Evolutionary conservation across 2,888 invertebrate species (phyloP), one percentile per base, ranked within the genome.

Genomic region (Venusia cambrica): DNA sequence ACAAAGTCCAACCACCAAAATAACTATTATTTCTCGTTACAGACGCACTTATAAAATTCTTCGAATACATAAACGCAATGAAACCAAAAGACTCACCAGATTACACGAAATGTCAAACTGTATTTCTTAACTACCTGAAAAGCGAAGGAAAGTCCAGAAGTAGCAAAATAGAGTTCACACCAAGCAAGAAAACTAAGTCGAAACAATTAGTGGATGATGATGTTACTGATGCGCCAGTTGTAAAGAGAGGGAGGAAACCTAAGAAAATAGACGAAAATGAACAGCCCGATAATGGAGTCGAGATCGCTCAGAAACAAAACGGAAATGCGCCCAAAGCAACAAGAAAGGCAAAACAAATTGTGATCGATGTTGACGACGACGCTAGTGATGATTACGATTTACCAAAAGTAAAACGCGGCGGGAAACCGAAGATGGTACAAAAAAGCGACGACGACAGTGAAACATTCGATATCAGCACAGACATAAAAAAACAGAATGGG

Each of bases 61-160:
- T 95, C 53, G 90, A 91, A 40, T 91, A 93, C 60, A 88, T 95
- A 2, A 84, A 89, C 25, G 87, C 89, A 17, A 51, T 96, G 54
- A 87, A 92, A 45, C 93, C 93, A 51, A 90, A 93, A 54, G 91
- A 92, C 7, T 74, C 73, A 5, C 95, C 96, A 0, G 91, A 96
- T 65, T 96, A 96, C 64, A 78, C 89, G 0, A 91, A 92, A 65
- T 92, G 93, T 45, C 88, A 90, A 6, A 88, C 90, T 41, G 76
- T 93, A 6, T 92, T 96, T 45, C 73, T 81, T 10, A 75, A 75
- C 20, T 94, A 92, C 5, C 73, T 96, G 1, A 91, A 92, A 59
- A 75, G 84, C 8, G 71, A 90, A 27, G 91, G 91, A 4, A 87
- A 90, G 18, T 65, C 88, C 0, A 74, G 87, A 27, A 84, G 65